Evolutionary conservation across 2,797 vertebrate species (phyloP).

Genomic region (Ptychobarbus kaznakovi): DNA sequence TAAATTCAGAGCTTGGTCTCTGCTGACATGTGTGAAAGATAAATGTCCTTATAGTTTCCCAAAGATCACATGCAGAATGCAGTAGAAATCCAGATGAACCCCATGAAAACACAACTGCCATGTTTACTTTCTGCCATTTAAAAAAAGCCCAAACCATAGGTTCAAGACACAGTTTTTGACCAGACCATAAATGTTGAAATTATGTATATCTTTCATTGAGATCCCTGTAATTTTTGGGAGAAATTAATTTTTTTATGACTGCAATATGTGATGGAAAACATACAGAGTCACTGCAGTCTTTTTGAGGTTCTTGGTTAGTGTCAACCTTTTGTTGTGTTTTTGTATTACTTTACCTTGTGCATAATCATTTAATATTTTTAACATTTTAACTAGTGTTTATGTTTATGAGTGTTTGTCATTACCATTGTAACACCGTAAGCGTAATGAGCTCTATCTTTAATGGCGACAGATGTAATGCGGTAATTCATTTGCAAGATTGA

Average conservation of each 20-base stretch:
- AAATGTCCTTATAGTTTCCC: conserved; percentile 15
- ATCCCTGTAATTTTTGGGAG: not conserved
- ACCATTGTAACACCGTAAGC: conserved; percentile 42
- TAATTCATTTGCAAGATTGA: conserved; percentile 39
- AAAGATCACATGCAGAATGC: conserved; percentile 33
- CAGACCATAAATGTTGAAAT: conserved; percentile 15
- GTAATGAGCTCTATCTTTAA: conserved; percentile 43
- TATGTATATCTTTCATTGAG: conserved; percentile 8
- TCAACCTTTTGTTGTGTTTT: conserved; percentile 48
- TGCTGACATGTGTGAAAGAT: conserved; percentile 7
- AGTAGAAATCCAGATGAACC: conserved; percentile 17
- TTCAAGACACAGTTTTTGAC: not conserved
- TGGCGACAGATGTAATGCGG: conserved; percentile 36
- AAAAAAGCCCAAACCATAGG: conserved; percentile 12
- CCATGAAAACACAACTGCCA: conserved; percentile 1
- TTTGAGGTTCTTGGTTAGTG: conserved; percentile 19
- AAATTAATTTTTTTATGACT: not conserved
- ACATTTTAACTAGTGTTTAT: conserved; percentile 45
- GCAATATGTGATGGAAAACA: conserved; percentile 16
- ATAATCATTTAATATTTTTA: conserved; percentile 26
- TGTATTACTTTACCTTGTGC: conserved; percentile 38
- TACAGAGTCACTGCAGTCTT: conserved; percentile 29
- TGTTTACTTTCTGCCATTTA: conserved; percentile 21
- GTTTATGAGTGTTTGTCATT: conserved; percentile 50
- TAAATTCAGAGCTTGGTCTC: conserved; percentile 23